Evolutionary conservation across 2,113 vertebrate genomes (phyloP), one percentile per base, ranked within the genome.

Genomic region (Neopipo cinnamomea): DNA sequence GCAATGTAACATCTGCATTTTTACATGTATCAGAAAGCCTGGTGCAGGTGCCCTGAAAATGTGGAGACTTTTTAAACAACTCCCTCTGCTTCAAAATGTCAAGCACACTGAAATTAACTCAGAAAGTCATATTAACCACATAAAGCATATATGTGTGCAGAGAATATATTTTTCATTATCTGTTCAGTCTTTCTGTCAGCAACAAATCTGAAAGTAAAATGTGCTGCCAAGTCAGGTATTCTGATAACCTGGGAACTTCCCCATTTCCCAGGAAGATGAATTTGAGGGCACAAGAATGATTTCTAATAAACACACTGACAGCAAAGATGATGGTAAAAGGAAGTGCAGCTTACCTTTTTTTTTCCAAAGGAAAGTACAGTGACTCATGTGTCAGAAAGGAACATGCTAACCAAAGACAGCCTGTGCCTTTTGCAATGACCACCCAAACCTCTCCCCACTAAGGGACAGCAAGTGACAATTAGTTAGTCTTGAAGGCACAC

Each of bases 311-410:
- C 39, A 85, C 37, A 72, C 63, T 66, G 71, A 86, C 74, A 95
- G 77, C 50, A 58, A 76, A 91, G 55, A 77, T 74, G 14, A 87
- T 80, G 62, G 67, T 81, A 93, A 96, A 91, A 94, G 81, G 93
- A 78, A 89, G 53, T 90, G 35, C 67, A 91, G 49, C 68, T 78
- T 73, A 46, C 72, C 27, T 56, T 28, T 14, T 93, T 91, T 91
- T 91, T 83, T 74, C 44, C 52, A 53, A 62, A 96, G 78, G 89
- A 95, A 95, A 97, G 86, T 83, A 94, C 80, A 74, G 63, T 95
- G 96, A 94, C 82, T 94, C 96, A 94, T 85, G 44, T 85, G 62
- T 76, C 61, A 61, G 42, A 91, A 91, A 93, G 63, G 66, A 96
- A 90, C 83, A 53, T 1, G 14, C 70, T 91, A 82, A 89, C 80